A percentile compares a stretch with the other conserved stretches of the same genome.
Evolutionary conservation across 2,888 invertebrate genomes (phyloP).

Genomic region (Cephus spinipes): DNA sequence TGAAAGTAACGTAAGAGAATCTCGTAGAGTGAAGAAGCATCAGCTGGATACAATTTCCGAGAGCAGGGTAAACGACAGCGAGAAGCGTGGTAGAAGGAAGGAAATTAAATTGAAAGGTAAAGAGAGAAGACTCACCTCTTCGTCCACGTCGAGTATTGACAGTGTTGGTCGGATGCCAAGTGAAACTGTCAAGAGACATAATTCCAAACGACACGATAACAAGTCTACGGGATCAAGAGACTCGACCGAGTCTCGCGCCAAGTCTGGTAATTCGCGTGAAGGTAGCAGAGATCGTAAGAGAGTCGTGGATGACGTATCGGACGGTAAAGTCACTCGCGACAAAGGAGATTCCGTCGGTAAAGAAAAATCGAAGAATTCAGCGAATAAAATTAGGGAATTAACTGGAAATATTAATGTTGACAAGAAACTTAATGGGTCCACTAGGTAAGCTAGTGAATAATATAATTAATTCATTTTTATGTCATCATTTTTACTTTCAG

Average conservation of each 20-base stretch:
- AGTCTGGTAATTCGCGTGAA: not conserved
- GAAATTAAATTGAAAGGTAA: not conserved
- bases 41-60: constrained; percentile 15
- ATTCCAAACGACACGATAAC: constrained; percentile 2
- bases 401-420: not conserved
- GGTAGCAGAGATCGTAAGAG: not conserved
- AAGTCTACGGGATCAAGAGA: constrained; percentile 15
- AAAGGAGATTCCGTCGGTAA: not conserved
- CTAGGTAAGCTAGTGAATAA: not conserved
- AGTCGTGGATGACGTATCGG: not conserved
- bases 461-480: not conserved
- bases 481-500: constrained; percentile 27
- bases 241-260: not conserved
- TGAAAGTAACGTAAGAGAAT: not conserved
- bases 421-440: not conserved
- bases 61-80: constrained; percentile 2
- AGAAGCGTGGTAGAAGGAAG: constrained; percentile 7
- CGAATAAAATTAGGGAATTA: not conserved
- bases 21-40: not conserved
- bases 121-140: constrained; percentile 8
- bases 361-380: not conserved
- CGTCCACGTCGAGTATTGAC: constrained; percentile 18
- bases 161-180: constrained; percentile 6
- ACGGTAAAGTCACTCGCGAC: not conserved
- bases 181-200: constrained; percentile 10